A percentile compares a stretch with the other conserved stretches of the same genome.
Evolutionary conservation across 2,888 invertebrate species (phyloP).

Genomic region (Aromia moschata): DNA sequence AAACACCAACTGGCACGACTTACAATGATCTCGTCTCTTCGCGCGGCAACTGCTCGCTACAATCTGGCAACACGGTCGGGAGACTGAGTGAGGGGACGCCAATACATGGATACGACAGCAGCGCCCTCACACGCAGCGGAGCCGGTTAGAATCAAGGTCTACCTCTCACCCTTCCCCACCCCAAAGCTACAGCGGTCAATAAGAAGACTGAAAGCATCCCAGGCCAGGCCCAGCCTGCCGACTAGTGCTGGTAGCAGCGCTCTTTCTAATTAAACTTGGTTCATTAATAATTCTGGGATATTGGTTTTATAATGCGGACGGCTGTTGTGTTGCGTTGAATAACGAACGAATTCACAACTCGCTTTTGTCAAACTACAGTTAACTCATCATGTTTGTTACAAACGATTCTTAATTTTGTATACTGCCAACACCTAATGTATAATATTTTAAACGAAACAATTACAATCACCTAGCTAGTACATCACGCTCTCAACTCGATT

Average conservation of each 20-base stretch:
- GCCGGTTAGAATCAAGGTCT: constrained; percentile 41
- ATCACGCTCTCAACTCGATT: no score
- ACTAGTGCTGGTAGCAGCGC: constrained; percentile 23
- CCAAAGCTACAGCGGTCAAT: constrained; percentile 60
- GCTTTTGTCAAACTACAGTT: no score
- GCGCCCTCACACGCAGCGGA: constrained; percentile 63
- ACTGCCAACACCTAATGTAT: no score
- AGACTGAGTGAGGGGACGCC: constrained; percentile 57
- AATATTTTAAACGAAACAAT: no score
- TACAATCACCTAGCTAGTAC: no score
- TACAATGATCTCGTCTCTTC: constrained; percentile 26
- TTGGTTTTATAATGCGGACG: constrained; percentile 35
- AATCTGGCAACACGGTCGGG: constrained; percentile 64
- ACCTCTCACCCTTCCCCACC: constrained; percentile 53
- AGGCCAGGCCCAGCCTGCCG: constrained; percentile 36
- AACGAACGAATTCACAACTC: no score
- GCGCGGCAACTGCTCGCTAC: constrained; percentile 55
- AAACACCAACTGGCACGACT: constrained; percentile 24
- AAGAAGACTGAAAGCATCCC: constrained; percentile 54
- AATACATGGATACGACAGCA: constrained; percentile 56
- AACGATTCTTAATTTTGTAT: no score
- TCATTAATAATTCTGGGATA: constrained; percentile 48
- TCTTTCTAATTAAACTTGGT: constrained; percentile 48
- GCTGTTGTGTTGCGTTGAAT: no score
- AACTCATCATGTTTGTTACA: no score